Percentiles rank a stretch among this genome's conserved stretches.
Conservation (phyloP, 2,888 invertebrate genomes). For the Agrochola lota region DNA sequence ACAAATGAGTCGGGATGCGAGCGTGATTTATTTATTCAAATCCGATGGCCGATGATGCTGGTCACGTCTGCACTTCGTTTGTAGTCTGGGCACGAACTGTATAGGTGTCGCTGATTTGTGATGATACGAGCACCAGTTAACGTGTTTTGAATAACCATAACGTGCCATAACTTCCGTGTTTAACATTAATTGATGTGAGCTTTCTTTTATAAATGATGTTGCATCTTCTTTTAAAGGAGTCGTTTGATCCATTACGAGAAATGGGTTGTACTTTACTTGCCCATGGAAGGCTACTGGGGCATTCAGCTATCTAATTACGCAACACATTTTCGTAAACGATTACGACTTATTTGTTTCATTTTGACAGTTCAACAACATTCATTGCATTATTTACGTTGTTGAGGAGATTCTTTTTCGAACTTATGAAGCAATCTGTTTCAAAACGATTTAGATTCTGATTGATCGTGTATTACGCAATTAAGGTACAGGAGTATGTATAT, state of each 20-base stretch:
- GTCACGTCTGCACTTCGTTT: constrained; percentile 82
- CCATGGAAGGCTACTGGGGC: too few relatives aligned
- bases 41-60: constrained; percentile 79
- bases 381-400: too few relatives aligned
- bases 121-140: constrained; percentile 74
- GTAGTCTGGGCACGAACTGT: constrained; percentile 78
- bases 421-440: too few relatives aligned
- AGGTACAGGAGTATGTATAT: neutral
- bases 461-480: too few relatives aligned
- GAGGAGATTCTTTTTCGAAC: too few relatives aligned
- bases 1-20: constrained; percentile 85
- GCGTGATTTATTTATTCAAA: constrained; percentile 87
- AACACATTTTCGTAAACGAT: too few relatives aligned
- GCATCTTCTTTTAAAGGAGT: too few relatives aligned
- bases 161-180: constrained; percentile 57
- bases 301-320: too few relatives aligned
- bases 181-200: constrained; percentile 37
- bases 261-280: neutral
- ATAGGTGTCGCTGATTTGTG: constrained; percentile 79
- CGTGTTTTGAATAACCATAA: constrained; percentile 68
- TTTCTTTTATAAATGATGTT: constrained; percentile 32
- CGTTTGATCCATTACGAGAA: neutral
- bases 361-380: too few relatives aligned
- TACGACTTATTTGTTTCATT: too few relatives aligned
- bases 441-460: too few relatives aligned